phyloP scores from a whole-genome alignment of 2,113 vertebrate genomes.

The Myiopsitta monachus region DNA sequence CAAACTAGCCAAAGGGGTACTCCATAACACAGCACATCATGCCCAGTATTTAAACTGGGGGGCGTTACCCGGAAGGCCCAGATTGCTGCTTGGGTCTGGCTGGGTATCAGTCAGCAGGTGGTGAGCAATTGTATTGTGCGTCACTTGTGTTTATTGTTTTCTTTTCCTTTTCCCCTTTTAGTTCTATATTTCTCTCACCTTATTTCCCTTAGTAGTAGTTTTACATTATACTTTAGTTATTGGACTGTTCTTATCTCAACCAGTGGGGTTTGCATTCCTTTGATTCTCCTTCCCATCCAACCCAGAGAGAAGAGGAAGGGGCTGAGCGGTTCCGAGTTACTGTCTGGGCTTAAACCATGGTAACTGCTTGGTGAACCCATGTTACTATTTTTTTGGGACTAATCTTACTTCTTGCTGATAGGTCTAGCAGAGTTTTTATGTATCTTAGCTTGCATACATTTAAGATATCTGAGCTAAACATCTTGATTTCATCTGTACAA shows the following conservation, averaged over 20 bases:
- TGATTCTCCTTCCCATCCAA: neutral
- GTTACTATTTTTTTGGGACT: neutral
- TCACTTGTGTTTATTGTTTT: neutral
- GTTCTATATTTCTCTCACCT: neutral
- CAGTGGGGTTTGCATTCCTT: neutral
- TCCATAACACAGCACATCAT: neutral
- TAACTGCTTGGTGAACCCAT: neutral
- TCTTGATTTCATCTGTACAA: neutral
- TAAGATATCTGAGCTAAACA: neutral
- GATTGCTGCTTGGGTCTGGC: neutral
- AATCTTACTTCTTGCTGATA: neutral
- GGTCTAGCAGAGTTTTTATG: neutral
- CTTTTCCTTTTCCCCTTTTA: neutral
- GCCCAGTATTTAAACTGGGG: neutral
- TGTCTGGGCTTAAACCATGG: neutral
- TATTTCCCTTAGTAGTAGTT: neutral
- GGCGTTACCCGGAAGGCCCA: neutral
- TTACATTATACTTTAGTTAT: neutral
- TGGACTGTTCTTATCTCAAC: neutral
- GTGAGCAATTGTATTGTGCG: neutral
- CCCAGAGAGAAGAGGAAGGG: neutral
- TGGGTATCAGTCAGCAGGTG: neutral
- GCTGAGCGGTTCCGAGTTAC: neutral
- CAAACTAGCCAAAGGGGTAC: neutral
- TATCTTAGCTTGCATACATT: neutral